These are phyloP conservation scores for Gulo gulo DNA, from an alignment of 2,113 vertebrate genomes.

Conservation along the genomic window DNA sequence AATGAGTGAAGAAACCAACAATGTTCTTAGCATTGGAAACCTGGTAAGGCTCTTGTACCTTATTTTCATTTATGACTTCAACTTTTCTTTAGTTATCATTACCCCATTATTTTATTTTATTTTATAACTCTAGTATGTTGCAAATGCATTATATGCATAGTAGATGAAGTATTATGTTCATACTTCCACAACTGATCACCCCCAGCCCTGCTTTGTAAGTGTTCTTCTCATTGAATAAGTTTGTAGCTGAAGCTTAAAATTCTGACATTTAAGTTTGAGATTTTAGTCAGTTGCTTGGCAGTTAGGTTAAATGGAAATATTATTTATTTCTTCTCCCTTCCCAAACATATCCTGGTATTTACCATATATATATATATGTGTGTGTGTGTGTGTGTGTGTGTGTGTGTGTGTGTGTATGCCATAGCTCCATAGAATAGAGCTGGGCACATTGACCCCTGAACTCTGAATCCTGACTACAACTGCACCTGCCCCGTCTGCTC, in stretches of 20 bases:
- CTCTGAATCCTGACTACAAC: not conserved
- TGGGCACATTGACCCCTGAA: not conserved
- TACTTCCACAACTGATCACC: not conserved
- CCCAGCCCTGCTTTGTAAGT: not conserved
- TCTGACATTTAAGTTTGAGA: not conserved
- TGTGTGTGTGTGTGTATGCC: too few species aligned
- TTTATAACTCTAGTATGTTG: not conserved
- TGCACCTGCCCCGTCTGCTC: not conserved
- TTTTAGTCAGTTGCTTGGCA: not conserved
- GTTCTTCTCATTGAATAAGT: not conserved
- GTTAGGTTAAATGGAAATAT: not conserved
- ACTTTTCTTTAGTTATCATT: not conserved
- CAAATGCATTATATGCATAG: not conserved
- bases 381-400: too few species aligned
- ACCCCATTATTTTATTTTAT: not conserved
- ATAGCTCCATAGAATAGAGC: not conserved
- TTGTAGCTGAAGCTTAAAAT: not conserved
- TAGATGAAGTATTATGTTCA: not conserved
- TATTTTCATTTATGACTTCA: slow-evolving; percentile 16
- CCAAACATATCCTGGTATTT: not conserved
- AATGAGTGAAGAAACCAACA: not conserved
- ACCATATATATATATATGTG: too few species aligned
- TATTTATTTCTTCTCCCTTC: not conserved
- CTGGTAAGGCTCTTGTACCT: slow-evolving; percentile 44
- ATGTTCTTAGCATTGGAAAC: slow-evolving; percentile 32